These are phyloP conservation scores for Spisula solida DNA, from an alignment of 2,888 invertebrate species.

Conservation along the genomic window DNA sequence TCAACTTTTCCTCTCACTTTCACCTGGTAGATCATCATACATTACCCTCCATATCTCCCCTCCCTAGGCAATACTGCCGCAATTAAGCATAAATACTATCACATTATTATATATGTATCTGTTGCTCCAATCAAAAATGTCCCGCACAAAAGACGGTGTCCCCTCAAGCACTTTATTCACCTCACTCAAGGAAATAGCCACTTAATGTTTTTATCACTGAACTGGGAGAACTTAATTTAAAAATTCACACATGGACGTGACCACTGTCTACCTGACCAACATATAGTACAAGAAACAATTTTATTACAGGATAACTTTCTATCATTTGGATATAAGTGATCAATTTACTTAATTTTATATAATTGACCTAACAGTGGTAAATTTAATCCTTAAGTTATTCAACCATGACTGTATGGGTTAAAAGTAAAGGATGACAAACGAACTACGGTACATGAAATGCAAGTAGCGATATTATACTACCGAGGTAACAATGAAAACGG, in stretches of 20 bases:
- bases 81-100: conserved; percentile 36
- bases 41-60: conserved; percentile 1
- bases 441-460: not conserved
- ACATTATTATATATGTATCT: conserved; percentile 55
- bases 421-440: not conserved
- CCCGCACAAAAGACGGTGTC: conserved; percentile 32
- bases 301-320: conserved; percentile 31
- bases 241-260: conserved; percentile 39
- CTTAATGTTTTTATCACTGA: conserved; percentile 56
- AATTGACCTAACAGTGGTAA: conserved; percentile 36
- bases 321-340: conserved; percentile 34
- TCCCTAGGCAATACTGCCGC: conserved; percentile 35
- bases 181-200: conserved; percentile 50
- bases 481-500: conserved; percentile 23
- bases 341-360: conserved; percentile 47
- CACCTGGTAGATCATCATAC: not conserved
- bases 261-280: conserved; percentile 37
- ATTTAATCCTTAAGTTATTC: not conserved
- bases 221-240: conserved; percentile 41
- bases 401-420: conserved; percentile 5
- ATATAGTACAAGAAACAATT: conserved; percentile 29
- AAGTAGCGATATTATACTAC: conserved; percentile 23
- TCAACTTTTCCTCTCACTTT: not conserved
- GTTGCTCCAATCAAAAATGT: conserved; percentile 54
- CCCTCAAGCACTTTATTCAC: conserved; percentile 45